phyloP scores from a whole-genome alignment of 2,113 vertebrate genomes.

The Phylloscopus whistleri region DNA sequence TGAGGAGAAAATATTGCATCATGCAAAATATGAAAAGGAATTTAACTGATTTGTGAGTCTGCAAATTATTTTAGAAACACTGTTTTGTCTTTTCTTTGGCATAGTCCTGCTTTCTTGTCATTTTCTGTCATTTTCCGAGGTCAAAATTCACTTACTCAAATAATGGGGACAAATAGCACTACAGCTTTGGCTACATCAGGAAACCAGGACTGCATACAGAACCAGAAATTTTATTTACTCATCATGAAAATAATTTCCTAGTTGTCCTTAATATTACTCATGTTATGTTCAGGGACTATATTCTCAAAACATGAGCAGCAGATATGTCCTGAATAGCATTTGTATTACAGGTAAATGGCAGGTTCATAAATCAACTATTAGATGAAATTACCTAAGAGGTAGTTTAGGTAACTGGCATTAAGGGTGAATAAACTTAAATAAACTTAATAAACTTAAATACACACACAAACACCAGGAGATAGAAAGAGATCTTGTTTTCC shows the following conservation, averaged over 20 bases:
- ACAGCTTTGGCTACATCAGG: background rate
- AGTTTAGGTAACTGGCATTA: background rate
- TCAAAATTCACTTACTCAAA: background rate
- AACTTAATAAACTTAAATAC: background rate
- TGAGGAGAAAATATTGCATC: background rate
- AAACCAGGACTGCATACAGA: background rate
- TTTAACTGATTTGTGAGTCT: background rate
- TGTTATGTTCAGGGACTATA: background rate
- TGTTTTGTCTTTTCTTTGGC: background rate
- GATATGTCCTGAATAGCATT: background rate
- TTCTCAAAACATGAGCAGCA: background rate
- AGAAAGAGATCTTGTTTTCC: background rate
- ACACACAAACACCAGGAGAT: background rate
- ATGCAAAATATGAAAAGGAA: background rate
- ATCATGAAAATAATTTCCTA: background rate
- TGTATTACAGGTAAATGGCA: background rate
- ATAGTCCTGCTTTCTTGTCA: background rate
- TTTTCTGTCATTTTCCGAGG: background rate
- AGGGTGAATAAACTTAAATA: background rate
- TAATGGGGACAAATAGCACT: background rate
- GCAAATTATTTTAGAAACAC: background rate
- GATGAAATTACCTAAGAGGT: background rate
- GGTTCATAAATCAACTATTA: background rate
- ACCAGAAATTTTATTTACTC: background rate
- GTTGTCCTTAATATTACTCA: background rate